Evolutionary conservation across 1,140 invertebrate genomes (phyloP).

Genomic region (Cyphomyrmex costatus): DNA sequence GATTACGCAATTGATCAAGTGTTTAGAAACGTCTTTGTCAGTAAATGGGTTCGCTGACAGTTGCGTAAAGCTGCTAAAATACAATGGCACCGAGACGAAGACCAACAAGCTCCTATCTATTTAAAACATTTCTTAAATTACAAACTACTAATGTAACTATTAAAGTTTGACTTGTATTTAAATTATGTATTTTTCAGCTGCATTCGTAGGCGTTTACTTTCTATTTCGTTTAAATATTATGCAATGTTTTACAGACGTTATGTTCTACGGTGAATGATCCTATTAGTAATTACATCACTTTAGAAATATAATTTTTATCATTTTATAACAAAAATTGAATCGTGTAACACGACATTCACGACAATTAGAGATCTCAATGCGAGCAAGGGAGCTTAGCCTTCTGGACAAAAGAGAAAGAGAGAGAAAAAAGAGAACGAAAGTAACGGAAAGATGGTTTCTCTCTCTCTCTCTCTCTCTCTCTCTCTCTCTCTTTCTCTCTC

Average conservation of each 20-base stretch:
- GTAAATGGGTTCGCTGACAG: not conserved
- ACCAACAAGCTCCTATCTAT: not conserved
- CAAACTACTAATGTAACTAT: not conserved
- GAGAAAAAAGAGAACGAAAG: not conserved
- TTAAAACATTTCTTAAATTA: not conserved
- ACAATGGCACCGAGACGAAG: not conserved
- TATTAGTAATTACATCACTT: not conserved
- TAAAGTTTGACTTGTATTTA: not conserved
- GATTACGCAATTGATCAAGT: slow-evolving; percentile 32
- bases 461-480: too few relatives aligned
- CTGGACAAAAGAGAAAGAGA: not conserved
- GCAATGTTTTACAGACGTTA: not conserved
- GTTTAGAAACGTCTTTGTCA: slow-evolving; percentile 30
- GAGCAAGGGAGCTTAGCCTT: not conserved
- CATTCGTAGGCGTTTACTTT: slow-evolving; percentile 8
- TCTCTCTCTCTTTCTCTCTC: too few relatives aligned
- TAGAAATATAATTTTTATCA: not conserved
- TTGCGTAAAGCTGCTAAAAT: slow-evolving; percentile 39
- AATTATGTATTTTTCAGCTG: not conserved
- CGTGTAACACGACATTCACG: not conserved
- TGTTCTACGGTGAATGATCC: not conserved
- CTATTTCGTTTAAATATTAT: slow-evolving; percentile 12
- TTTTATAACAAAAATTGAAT: not conserved
- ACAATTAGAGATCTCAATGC: not conserved
- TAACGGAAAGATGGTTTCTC: slow-evolving; percentile 3